These are phyloP conservation scores for Muricea muricata DNA, from an alignment of 92 coral and sea anemone genomes.

Conservation along the genomic window DNA sequence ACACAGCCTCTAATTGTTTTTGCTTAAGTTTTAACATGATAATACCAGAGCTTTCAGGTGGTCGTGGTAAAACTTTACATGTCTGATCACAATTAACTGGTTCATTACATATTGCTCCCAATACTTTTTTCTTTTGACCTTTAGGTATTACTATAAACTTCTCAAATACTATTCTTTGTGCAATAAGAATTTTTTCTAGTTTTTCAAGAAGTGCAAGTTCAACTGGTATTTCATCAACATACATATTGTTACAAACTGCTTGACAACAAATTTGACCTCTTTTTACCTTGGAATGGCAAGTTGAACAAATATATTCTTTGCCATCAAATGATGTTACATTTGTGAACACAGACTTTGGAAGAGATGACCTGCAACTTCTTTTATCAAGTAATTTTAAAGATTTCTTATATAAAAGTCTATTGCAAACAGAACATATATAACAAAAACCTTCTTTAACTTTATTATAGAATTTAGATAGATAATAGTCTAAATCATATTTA, in stretches of 20 bases:
- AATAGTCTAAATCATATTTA: neutral
- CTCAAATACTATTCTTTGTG: slow-evolving; percentile 35
- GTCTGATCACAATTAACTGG: neutral
- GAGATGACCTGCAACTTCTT: neutral
- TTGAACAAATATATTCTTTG: slow-evolving; percentile 3
- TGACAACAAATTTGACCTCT: neutral
- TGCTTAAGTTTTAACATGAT: neutral
- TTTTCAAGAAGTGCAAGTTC: too few species aligned
- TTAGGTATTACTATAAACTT: slow-evolving; percentile 68
- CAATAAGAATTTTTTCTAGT: neutral
- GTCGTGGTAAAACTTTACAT: neutral
- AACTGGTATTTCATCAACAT: slow-evolving; percentile 42
- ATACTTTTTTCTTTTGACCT: neutral
- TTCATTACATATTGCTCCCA: neutral
- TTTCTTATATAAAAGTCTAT: slow-evolving; percentile 7
- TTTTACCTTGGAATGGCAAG: neutral
- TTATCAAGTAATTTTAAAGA: neutral
- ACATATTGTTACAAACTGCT: slow-evolving; percentile 20
- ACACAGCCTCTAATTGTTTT: neutral
- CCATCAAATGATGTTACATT: too few species aligned
- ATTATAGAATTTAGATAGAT: neutral
- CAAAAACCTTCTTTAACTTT: slow-evolving; percentile 8
- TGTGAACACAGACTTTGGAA: neutral
- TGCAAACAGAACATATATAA: slow-evolving; percentile 9
- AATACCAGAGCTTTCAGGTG: neutral